Evolutionary conservation across 2,888 invertebrate genomes (phyloP).

Genomic region (Scaptomyza flava): DNA sequence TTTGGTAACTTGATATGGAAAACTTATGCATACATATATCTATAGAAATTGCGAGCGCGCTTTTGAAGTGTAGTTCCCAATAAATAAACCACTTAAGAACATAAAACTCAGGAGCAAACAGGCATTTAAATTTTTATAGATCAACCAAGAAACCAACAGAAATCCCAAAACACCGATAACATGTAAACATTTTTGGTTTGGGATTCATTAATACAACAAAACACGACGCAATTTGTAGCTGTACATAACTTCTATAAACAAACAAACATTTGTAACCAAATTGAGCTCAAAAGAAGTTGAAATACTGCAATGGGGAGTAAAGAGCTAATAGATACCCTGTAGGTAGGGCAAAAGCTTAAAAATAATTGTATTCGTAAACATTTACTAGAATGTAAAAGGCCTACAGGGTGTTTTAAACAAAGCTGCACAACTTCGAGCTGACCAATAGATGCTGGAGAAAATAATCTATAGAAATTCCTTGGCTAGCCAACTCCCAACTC

Average conservation of each 20-base stretch:
- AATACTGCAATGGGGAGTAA: not conserved
- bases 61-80: constrained; percentile 58
- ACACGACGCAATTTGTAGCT: constrained; percentile 41
- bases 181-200: constrained; percentile 45
- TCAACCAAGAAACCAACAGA: constrained; percentile 20
- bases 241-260: constrained; percentile 42
- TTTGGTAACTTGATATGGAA: constrained; percentile 66
- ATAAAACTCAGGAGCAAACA: constrained; percentile 51
- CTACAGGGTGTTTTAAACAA: constrained; percentile 3
- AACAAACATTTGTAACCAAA: constrained; percentile 33
- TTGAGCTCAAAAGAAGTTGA: constrained; percentile 2
- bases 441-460: constrained; percentile 58
- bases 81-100: constrained; percentile 57
- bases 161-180: constrained; percentile 12
- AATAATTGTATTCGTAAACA: not conserved
- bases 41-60: constrained; percentile 49
- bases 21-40: constrained; percentile 52
- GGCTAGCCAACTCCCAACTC: constrained; percentile 28
- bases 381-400: too few species aligned
- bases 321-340: not conserved
- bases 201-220: constrained; percentile 46
- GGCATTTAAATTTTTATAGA: constrained; percentile 65
- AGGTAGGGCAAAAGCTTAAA: not conserved
- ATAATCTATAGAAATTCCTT: constrained; percentile 68
- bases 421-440: constrained; percentile 41